phyloP scores from a whole-genome alignment of 2,888 invertebrate genomes.

The Pediacus dermestoides region DNA sequence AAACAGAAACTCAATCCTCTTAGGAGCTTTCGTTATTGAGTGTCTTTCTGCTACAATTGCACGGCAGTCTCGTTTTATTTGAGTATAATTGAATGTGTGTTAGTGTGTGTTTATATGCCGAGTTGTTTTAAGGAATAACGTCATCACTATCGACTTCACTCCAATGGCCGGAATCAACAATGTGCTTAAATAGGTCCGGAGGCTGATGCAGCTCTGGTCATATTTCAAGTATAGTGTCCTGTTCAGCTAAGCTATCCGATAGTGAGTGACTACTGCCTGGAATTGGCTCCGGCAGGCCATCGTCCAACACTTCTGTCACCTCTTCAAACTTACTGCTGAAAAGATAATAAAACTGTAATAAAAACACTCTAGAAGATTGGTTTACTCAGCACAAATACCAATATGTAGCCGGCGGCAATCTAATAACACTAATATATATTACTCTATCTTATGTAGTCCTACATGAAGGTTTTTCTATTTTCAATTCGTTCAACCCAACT shows the following conservation, averaged over 20 bases:
- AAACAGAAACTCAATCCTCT: constrained; percentile 4
- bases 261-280: constrained; percentile 47
- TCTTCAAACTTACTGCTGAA: constrained; percentile 47
- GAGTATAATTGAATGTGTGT: neutral
- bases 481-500: too few species aligned
- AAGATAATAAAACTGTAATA: too few species aligned
- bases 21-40: neutral
- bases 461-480: too few species aligned
- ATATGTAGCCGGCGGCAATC: too few species aligned
- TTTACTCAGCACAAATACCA: too few species aligned
- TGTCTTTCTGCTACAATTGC: neutral
- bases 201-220: constrained; percentile 45
- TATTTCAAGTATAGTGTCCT: constrained; percentile 46
- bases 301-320: constrained; percentile 46
- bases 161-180: constrained; percentile 43
- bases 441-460: too few species aligned
- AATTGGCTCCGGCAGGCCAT: constrained; percentile 45
- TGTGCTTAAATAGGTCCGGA: constrained; percentile 40
- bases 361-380: too few species aligned
- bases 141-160: constrained; percentile 39
- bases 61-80: neutral
- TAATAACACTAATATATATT: too few species aligned
- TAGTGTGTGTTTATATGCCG: neutral
- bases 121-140: constrained; percentile 19
- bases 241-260: constrained; percentile 44